Base-by-base conservation (phyloP, 2,888 invertebrate genomes). In the Pegoplata infirma region DNA sequence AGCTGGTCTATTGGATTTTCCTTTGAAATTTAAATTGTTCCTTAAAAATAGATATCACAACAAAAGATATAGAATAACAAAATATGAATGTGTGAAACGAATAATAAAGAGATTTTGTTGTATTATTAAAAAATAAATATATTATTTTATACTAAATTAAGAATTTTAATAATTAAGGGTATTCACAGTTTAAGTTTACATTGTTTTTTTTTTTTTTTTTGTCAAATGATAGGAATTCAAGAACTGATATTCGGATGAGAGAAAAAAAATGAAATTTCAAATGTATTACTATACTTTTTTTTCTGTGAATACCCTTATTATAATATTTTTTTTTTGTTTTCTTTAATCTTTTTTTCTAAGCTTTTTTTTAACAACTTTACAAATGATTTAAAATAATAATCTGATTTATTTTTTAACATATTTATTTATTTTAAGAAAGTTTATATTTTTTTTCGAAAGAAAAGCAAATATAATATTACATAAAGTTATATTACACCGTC, bases 41-140 rank as follows among this genome's bases (percentile, higher is more conserved):
- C 14, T 36, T 8, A 32, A 12, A 7, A 23, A 55, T 16, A n/a
- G n/a, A n/a, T n/a, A n/a, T n/a, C n/a, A n/a, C n/a, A n/a, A n/a
- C n/a, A n/a, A n/a, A n/a, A n/a, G n/a, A n/a, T n/a, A n/a, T n/a
- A n/a, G 3, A 53, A 44, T 56, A 47, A n/a, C n/a, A 16, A 23
- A 58, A 75, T 79, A 79, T 79, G 79, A 79, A 79, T 75, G 79
- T 79, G 79, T 79, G 79, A 79, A 79, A 44, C 8, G 10, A 21
- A 32, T 14, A 23, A 56, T 36, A 19, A 51, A 69, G 49, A 69
- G 68, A 71, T 75, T 71, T 71, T 75, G 40, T 75, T 79, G 69
- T 79, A 61, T 74, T 69, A 66, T 56, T n/a, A 49, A 47, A 61
- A 28, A 47, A 47, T 3, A 28, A 17, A 47, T 6, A 61, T n/a